Conservation (phyloP, 2,113 vertebrate genomes). For the Oreochromis tanganicae region DNA sequence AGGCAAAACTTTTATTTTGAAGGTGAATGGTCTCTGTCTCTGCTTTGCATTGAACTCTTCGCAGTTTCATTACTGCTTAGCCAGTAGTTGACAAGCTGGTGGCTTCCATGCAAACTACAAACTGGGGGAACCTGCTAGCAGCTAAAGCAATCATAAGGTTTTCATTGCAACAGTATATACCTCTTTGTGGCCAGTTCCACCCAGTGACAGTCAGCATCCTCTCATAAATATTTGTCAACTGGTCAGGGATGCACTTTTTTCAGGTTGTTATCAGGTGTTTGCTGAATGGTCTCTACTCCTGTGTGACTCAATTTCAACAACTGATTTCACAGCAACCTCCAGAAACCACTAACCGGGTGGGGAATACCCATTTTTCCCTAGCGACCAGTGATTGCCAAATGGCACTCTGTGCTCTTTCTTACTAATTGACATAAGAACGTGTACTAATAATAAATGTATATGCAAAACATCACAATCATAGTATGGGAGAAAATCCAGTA, state of each 20-base stretch:
- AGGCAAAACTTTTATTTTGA: background rate
- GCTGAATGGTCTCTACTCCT: background rate
- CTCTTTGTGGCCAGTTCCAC: background rate
- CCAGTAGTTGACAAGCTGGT: fast-evolving
- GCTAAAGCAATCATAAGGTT: background rate
- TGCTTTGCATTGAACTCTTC: background rate
- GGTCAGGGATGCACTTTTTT: fast-evolving
- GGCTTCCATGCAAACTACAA: background rate
- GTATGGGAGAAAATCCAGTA: background rate
- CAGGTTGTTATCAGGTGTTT: background rate
- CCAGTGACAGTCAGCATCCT: background rate
- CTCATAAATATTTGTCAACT: background rate
- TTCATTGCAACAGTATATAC: background rate
- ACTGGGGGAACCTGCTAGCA: background rate
- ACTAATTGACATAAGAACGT: background rate
- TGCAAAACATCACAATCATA: background rate
- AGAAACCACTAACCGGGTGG: background rate
- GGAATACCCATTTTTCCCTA: fast-evolving
- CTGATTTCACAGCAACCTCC: background rate
- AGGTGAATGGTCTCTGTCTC: background rate
- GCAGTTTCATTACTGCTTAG: background rate
- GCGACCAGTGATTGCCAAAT: background rate
- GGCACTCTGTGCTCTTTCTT: background rate
- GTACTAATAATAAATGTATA: background rate
- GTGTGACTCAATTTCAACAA: background rate